These are phyloP conservation scores for Alviniconcha marisindica DNA, from an alignment of 1,140 invertebrate species.

Conservation along the genomic window DNA sequence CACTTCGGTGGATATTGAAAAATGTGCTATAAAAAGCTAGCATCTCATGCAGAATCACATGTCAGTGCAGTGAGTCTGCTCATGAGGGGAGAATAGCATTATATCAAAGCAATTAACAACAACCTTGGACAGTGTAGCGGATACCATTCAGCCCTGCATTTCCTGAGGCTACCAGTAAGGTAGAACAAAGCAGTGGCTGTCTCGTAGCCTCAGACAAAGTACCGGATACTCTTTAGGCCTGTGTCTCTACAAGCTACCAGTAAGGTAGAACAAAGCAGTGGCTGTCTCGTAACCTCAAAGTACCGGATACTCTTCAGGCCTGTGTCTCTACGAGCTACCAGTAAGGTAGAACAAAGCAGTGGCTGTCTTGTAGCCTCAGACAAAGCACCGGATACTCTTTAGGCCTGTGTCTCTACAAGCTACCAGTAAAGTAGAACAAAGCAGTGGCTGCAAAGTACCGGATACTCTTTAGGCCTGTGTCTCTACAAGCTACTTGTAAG, in stretches of 20 bases:
- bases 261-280: no score
- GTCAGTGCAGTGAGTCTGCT: no score
- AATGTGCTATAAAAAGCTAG: no score
- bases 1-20: no score
- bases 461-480: no score
- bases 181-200: conserved; percentile 61
- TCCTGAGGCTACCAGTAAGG: conserved; percentile 48
- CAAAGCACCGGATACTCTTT: not conserved
- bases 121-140: conserved; percentile 21
- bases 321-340: conserved; percentile 40
- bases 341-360: conserved; percentile 61
- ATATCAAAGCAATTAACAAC: not conserved
- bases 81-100: no score
- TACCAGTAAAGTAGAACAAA: not conserved
- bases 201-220: conserved; percentile 51
- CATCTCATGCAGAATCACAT: no score
- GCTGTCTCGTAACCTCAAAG: no score
- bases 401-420: no score
- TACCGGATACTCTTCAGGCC: no score
- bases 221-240: no score
- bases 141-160: no score
- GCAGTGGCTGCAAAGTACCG: not conserved
- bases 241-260: conserved; percentile 44
- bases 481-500: conserved; percentile 49
- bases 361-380: conserved; percentile 51